Percentiles rank a stretch among this genome's conserved stretches.
phyloP scores from a whole-genome alignment of 1,140 invertebrate genomes.

The Venturia canescens region DNA sequence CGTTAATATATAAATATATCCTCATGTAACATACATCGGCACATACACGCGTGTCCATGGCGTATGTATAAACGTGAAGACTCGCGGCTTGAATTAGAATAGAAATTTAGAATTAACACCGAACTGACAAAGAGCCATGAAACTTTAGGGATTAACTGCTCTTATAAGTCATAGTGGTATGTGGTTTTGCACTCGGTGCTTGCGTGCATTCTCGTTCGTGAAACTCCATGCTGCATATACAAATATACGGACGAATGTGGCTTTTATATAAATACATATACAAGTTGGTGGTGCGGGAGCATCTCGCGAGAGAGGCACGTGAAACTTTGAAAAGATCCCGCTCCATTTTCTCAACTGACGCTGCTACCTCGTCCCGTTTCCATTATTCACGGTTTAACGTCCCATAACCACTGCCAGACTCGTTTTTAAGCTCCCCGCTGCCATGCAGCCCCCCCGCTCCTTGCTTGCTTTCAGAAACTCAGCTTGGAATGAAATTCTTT shows the following conservation, averaged over 20 bases:
- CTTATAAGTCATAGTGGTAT: slow-evolving; percentile 25
- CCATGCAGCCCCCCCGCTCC: background rate
- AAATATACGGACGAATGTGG: background rate
- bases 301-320: slow-evolving; percentile 25
- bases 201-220: slow-evolving; percentile 11
- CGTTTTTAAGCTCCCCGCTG: slow-evolving; percentile 10
- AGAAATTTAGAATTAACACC: slow-evolving; percentile 44
- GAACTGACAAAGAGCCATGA: slow-evolving; percentile 42
- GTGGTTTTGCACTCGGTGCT: slow-evolving; percentile 24
- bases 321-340: slow-evolving; percentile 38
- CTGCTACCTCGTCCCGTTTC: slow-evolving; percentile 32
- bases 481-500: slow-evolving; percentile 37
- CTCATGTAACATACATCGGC: no score
- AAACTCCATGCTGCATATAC: background rate
- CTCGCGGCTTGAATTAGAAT: slow-evolving; percentile 31
- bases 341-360: background rate
- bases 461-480: background rate
- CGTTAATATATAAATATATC: background rate
- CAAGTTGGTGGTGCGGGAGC: background rate
- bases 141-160: slow-evolving; percentile 44
- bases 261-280: background rate
- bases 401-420: slow-evolving; percentile 36
- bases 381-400: slow-evolving; percentile 44
- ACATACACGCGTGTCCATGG: no score
- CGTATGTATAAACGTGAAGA: background rate